Percentiles rank a stretch among this genome's conserved stretches.
Conservation (phyloP, 2,888 invertebrate species). For the Eupeodes luniger region DNA sequence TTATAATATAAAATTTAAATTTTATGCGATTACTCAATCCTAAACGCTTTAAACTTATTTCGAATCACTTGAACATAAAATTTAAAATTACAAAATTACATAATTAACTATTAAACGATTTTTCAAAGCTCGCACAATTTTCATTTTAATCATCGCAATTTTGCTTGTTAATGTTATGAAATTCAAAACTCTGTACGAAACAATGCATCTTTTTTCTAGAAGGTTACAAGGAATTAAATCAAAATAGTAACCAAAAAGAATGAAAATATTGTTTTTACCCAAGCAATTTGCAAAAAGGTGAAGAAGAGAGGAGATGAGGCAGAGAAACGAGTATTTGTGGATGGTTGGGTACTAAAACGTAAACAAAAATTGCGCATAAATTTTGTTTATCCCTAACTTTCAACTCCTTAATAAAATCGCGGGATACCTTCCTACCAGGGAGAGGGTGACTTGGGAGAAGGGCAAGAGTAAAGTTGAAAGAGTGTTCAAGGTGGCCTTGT, state of each 20-base stretch:
- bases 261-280: slow-evolving; percentile 54
- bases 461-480: not conserved
- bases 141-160: not conserved
- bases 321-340: slow-evolving; percentile 24
- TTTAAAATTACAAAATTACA: not conserved
- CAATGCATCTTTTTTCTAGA: not conserved
- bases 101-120: slow-evolving; percentile 10
- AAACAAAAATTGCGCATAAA: slow-evolving; percentile 65
- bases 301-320: not conserved
- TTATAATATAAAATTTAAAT: too few species aligned
- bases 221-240: not conserved
- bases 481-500: slow-evolving; percentile 6
- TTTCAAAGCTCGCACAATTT: slow-evolving; percentile 1
- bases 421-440: not conserved
- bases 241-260: slow-evolving; percentile 2
- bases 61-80: not conserved
- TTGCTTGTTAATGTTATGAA: not conserved
- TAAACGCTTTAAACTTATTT: too few species aligned
- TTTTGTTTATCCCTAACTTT: slow-evolving; percentile 65
- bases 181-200: not conserved
- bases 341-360: slow-evolving; percentile 60
- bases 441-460: not conserved
- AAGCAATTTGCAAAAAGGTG: slow-evolving; percentile 18
- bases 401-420: slow-evolving; percentile 47
- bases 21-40: too few species aligned